phyloP scores from a whole-genome alignment of 2,888 invertebrate species.

The Dryocosmus kuriphilus region DNA sequence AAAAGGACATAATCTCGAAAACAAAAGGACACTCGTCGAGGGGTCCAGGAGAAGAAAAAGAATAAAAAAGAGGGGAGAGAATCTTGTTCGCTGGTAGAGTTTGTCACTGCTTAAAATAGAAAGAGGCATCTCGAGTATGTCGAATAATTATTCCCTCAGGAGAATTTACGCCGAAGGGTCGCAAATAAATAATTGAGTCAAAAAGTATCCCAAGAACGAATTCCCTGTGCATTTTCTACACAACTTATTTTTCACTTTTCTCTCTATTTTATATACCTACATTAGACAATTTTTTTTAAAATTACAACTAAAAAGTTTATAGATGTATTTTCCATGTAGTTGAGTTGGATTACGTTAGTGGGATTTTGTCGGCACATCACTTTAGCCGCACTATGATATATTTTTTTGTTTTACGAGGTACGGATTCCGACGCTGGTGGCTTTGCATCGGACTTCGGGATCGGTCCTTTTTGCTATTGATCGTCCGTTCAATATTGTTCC shows the following conservation, averaged over 20 bases:
- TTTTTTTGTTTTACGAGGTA: conserved; percentile 55
- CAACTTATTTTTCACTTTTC: background rate
- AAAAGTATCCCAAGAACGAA: conserved; percentile 40
- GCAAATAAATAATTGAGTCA: conserved; percentile 31
- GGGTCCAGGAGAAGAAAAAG: conserved; percentile 52
- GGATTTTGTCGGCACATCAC: conserved; percentile 58
- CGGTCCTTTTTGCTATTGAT: conserved; percentile 43
- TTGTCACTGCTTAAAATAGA: conserved; percentile 64
- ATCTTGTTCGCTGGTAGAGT: conserved; percentile 69
- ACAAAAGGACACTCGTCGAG: conserved; percentile 41
- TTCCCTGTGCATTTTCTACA: conserved; percentile 5
- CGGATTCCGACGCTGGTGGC: conserved; percentile 45
- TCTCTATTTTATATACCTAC: background rate
- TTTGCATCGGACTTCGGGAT: conserved; percentile 44
- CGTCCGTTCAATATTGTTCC: conserved; percentile 46
- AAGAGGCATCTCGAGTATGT: conserved; percentile 34
- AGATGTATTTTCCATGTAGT: background rate
- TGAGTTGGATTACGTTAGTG: conserved; percentile 6
- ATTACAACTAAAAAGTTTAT: background rate
- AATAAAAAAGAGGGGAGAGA: conserved; percentile 59
- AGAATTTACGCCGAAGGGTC: conserved; percentile 26
- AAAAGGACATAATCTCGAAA: conserved; percentile 34
- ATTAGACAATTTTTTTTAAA: background rate
- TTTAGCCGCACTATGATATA: conserved; percentile 63
- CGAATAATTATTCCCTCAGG: conserved; percentile 27